These are phyloP conservation scores for Apeltes quadracus DNA, from an alignment of 2,113 vertebrate species.

Conservation along the genomic window DNA sequence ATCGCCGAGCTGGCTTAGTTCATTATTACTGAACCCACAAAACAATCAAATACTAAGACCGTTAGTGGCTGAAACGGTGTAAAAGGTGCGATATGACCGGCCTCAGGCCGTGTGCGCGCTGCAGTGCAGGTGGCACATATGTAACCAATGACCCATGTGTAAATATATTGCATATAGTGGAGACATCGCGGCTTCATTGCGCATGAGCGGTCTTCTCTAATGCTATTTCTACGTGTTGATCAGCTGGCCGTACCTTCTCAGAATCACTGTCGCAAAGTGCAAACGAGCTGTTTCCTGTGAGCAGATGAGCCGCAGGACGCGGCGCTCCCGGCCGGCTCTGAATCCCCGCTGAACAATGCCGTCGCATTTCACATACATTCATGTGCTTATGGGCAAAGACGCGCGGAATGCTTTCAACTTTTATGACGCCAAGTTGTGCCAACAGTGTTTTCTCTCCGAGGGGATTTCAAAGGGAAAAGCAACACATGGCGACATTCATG, in stretches of 20 bases:
- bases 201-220: not conserved
- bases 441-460: constrained; percentile 57
- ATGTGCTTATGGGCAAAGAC: constrained; percentile 59
- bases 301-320: too few relatives aligned
- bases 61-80: constrained; percentile 38
- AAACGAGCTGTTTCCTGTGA: not conserved
- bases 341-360: constrained; percentile 67
- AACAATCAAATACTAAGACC: constrained; percentile 45
- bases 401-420: constrained; percentile 77
- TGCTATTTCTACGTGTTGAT: not conserved
- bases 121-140: constrained; percentile 10
- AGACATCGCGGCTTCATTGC: not conserved
- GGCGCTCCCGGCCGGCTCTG: too few relatives aligned
- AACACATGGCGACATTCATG: constrained; percentile 73
- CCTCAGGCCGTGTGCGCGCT: too few relatives aligned
- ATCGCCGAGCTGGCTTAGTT: constrained; percentile 48
- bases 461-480: constrained; percentile 65
- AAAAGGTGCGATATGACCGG: constrained; percentile 33
- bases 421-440: constrained; percentile 70
- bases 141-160: not conserved
- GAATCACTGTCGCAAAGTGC: not conserved
- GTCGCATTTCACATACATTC: constrained; percentile 61
- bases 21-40: constrained; percentile 52
- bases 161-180: not conserved
- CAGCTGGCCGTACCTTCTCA: not conserved